Base-by-base conservation (phyloP, 2,113 vertebrate genomes). In the Podarcis cretensis region DNA sequence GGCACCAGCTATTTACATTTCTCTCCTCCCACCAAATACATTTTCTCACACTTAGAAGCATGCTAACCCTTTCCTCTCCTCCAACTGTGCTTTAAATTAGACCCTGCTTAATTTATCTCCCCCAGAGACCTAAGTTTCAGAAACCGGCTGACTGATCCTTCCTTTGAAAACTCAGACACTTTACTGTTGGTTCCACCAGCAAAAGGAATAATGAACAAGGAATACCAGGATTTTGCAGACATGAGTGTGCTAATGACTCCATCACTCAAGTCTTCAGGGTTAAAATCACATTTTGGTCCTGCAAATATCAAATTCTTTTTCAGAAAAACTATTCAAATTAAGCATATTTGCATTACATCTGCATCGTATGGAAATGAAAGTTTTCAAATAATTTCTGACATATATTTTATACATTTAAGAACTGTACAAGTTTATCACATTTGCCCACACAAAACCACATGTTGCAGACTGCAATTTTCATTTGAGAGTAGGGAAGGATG, bases 21-120 rank as follows among this genome's bases (percentile, higher is more conserved):
- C 82, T 32, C 63, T 18, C 3, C 37, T 68, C 63, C 69, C 71
- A 86, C 73, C 63, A 43, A 59, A 43, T 81, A 37, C 65, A 7
- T 18, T 37, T 85, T 82, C 88, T 63, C 40, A 81, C 68, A 83
- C 81, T 92, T 81, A 57, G 63, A 87, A 57, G 82, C 48, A 57
- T 0, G 66, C 18, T 30, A 9, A 59, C 16, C 35, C 68, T 35
- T 69, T 30, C 6, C 25, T 21, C 27, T 63, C 8, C 20, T 69
- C 21, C 68, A 32, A 4, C 85, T 74, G 1, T 4, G 71, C 54
- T 85, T 91, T 81, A 78, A 77, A 77, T 77, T 76, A 65, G 57
- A 40, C 57, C 84, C 65, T 40, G 48, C 74, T 37, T 75, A 85
- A 86, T 77, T 77, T 30, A 65, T 86, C 25, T 77, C 27, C 23